Evolutionary conservation across 2,888 invertebrate genomes (phyloP).

Genomic region (Drosophila peninsularis): DNA sequence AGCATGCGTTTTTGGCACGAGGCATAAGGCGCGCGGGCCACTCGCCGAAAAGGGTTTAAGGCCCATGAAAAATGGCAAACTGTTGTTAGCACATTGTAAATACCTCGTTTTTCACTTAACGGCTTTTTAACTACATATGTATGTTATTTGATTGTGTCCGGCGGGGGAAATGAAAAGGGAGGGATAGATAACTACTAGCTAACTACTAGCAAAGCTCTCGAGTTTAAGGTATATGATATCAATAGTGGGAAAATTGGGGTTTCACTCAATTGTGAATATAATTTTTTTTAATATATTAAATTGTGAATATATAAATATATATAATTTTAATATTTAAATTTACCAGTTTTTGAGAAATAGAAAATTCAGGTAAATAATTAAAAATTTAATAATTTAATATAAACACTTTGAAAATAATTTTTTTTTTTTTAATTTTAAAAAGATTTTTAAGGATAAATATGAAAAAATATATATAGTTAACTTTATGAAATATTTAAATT

Average conservation of each 20-base stretch:
- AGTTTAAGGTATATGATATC: not conserved
- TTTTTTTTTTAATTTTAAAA: too few species aligned
- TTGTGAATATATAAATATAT: not conserved
- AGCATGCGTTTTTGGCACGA: slow-evolving; percentile 78
- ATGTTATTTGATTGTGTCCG: slow-evolving; percentile 22
- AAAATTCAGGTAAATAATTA: too few species aligned
- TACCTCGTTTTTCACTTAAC: slow-evolving; percentile 83
- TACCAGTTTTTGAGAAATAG: too few species aligned
- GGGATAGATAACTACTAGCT: not conserved
- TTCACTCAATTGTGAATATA: too few species aligned
- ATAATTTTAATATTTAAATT: not conserved
- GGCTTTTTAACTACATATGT: slow-evolving; percentile 71
- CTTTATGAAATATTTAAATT: too few species aligned
- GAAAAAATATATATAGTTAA: not conserved
- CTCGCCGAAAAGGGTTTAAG: slow-evolving; percentile 47
- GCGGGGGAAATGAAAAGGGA: not conserved
- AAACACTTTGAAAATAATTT: too few species aligned
- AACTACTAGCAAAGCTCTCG: not conserved
- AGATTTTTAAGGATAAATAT: too few species aligned
- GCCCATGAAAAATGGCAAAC: slow-evolving; percentile 72
- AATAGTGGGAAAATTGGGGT: not conserved
- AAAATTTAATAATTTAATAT: not conserved
- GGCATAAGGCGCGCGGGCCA: slow-evolving; percentile 14
- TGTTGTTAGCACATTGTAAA: slow-evolving; percentile 83
- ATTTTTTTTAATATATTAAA: too few species aligned